Base-by-base conservation (phyloP, 1,140 invertebrate species). In the Meloidogyne floridensis region DNA sequence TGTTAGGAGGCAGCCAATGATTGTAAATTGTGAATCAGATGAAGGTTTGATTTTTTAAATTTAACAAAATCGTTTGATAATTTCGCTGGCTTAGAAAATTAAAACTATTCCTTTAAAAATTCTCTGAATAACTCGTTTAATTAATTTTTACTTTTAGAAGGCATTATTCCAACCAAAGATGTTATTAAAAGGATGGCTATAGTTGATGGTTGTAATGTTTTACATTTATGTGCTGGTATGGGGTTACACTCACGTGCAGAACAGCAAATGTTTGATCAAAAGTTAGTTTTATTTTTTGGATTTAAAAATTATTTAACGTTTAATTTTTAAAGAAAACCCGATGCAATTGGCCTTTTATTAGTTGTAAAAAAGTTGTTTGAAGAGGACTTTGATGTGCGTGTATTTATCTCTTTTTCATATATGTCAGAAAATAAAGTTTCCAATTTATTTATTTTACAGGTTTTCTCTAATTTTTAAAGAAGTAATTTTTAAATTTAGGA, bases 371-470 rank as follows among this genome's bases (percentile, higher is more conserved):
- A 72, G 13, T 80, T 80, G 11, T 18, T 80, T 18, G 69, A 80
- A 72, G 69, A 71, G n/a, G 77, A 59, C 15, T 80, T 72, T 43
- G 77, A 80, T 71, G 54, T 80, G 3, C 18, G 70, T 20, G 65
- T 80, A 59, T 80, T 80, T 71, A 15, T 80, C 9, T 59, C 77
- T 32, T 8, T 80, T 10, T 80, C 77, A 13, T 80, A 80, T 65
- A 80, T 80, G 77, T 51, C 43, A n/a, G 15, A 53, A 7, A 54
- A 72, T 54, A 80, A 80, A 54, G 77, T 80, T 3, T 15, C 54
- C 6, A 80, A 80, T 80, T 11, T 72, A 20, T 80, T 71, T 43
- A 80, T 80, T 43, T 72, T 80, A 65, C 20, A 72, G 77, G 77
- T 80, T 43, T 43, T 15, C 5, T 53, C 5, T 5, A 15, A 65